Base-by-base conservation (phyloP, 2,113 vertebrate genomes). In the Callopanchax toddi region DNA sequence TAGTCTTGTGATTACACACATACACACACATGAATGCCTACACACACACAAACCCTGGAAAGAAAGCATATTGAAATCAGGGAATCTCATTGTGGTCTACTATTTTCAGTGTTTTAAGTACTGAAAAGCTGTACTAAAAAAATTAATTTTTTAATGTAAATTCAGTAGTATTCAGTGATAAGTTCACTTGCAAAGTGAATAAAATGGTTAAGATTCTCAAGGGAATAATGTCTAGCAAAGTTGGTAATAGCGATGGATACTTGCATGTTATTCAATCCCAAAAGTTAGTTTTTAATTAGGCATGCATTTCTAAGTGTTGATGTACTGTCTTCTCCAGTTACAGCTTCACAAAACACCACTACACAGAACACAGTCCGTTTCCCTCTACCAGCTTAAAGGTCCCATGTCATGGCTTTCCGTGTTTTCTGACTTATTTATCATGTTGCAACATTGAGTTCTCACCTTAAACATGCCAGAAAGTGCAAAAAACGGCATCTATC, bases 21-120 rank as follows among this genome's bases (percentile, higher is more conserved):
- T 61, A 50, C 21, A 40, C 40, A 57, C 37, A 29, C 52, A 15
- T 9, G 6, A 1, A 6, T 7, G 6, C 29, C 6, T 9, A 32
- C 29, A 5, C 12, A 9, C 58, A 55, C 32, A 44, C 16, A 60
- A 29, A 58, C 26, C 23, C 17, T 54, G 23, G 67, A 62, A 65
- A 71, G 34, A 76, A 39, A 54, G 46, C 9, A 12, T 11, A 21
- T 48, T 65, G 72, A 71, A 68, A 78, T 22, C 7, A 37, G 72
- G 82, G 68, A 56, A 17, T 69, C 59, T 76, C 10, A 17, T 15
- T 10, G 39, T 52, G 12, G 49, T 59, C 49, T 55, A n/a, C n/a
- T 25, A n/a, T 53, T 54, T 54, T 8, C 15, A 25, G 21, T 22
- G n/a, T n/a, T n/a, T n/a, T n/a, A n/a, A n/a, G n/a, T n/a, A n/a